Conservation (phyloP, 1,140 invertebrate genomes). For the Drosophila athabasca region DNA sequence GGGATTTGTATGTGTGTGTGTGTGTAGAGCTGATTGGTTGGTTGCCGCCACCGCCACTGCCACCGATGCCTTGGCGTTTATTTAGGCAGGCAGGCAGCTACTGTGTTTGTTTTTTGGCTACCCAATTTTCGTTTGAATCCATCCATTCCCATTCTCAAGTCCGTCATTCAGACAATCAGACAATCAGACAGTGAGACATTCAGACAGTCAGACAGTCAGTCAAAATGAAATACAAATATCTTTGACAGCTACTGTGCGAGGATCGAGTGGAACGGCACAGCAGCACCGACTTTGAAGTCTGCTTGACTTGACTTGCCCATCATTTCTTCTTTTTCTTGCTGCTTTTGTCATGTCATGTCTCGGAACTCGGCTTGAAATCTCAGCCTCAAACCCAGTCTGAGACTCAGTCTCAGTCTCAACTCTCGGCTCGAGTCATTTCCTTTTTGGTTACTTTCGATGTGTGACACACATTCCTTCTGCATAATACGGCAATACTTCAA, state of each 20-base stretch:
- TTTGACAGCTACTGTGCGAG: conserved; percentile 73
- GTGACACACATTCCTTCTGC: conserved; percentile 69
- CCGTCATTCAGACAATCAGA: conserved; percentile 26
- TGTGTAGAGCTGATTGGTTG: conserved; percentile 45
- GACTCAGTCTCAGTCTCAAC: conserved; percentile 26
- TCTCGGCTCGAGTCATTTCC: conserved; percentile 63
- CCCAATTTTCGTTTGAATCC: conserved; percentile 62
- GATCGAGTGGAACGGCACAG: conserved; percentile 23
- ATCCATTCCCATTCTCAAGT: conserved; percentile 29
- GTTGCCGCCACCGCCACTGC: background rate
- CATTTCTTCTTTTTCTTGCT: conserved; percentile 35
- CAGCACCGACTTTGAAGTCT: conserved; percentile 75
- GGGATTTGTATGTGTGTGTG: background rate
- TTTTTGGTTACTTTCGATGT: conserved; percentile 64
- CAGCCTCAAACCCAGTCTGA: conserved; percentile 37
- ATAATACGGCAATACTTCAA: conserved; percentile 70
- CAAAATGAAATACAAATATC: conserved; percentile 79
- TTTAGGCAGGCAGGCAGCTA: conserved; percentile 68
- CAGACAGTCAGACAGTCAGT: conserved; percentile 46
- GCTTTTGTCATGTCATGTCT: conserved; percentile 62
- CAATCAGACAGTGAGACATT: conserved; percentile 11
- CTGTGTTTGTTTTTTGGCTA: conserved; percentile 77
- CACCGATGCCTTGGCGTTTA: conserved; percentile 47
- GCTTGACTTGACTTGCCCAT: conserved; percentile 48
- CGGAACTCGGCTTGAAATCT: conserved; percentile 56